phyloP scores from a whole-genome alignment of 1,140 invertebrate genomes.

The Zaprionus lachaisei region DNA sequence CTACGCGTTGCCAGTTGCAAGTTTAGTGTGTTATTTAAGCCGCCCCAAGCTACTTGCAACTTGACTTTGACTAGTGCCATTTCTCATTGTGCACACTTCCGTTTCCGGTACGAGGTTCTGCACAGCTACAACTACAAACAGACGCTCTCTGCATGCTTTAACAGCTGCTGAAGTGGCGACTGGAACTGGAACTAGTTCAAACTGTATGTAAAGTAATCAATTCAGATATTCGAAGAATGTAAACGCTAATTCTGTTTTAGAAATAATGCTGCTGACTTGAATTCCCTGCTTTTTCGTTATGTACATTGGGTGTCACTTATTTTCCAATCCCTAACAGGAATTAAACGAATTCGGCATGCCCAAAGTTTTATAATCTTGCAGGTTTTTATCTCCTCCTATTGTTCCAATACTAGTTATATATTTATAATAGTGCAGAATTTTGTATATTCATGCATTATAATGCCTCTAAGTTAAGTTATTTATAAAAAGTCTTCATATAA shows the following conservation, averaged over 20 bases:
- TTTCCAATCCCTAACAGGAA: too few species aligned
- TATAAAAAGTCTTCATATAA: too few species aligned
- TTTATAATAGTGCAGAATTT: too few species aligned
- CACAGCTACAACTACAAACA: neutral
- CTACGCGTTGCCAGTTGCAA: slow-evolving; percentile 38
- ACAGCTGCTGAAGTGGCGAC: neutral
- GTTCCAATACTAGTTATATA: too few species aligned
- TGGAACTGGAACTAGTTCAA: slow-evolving; percentile 1
- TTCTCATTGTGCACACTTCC: slow-evolving; percentile 67
- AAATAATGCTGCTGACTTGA: neutral
- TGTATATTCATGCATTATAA: too few species aligned
- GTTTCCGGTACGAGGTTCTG: slow-evolving; percentile 48
- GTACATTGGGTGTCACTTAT: too few species aligned
- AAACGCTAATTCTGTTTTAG: neutral
- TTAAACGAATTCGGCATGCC: too few species aligned
- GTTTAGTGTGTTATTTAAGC: slow-evolving; percentile 45
- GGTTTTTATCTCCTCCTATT: too few species aligned
- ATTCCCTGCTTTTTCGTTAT: neutral
- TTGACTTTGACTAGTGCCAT: slow-evolving; percentile 39
- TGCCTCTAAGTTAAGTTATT: too few species aligned
- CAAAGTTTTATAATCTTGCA: too few species aligned
- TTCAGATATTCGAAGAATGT: neutral
- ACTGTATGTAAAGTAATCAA: neutral
- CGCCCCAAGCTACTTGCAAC: slow-evolving; percentile 27
- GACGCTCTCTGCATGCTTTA: neutral